Percentiles rank a stretch among this genome's conserved stretches.
These are phyloP conservation scores for Pygocentrus nattereri DNA, from an alignment of 2,797 vertebrate genomes.

Conservation along the genomic window DNA sequence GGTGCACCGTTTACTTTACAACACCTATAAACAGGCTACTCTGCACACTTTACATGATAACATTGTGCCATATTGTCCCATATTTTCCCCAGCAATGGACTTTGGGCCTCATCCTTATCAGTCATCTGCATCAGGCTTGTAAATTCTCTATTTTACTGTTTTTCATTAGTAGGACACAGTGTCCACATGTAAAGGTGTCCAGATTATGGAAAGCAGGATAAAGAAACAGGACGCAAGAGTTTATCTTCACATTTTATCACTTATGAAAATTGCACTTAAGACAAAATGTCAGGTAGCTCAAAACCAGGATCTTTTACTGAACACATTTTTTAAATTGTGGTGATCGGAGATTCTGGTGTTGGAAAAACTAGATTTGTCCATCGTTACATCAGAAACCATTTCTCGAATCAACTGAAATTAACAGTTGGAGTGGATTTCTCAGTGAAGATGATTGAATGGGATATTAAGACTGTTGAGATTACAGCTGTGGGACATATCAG, in stretches of 20 bases:
- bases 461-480: slow-evolving; percentile 82
- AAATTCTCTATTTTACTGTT: not conserved
- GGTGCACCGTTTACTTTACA: slow-evolving; percentile 18
- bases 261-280: not conserved
- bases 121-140: not conserved
- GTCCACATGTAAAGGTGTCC: not conserved
- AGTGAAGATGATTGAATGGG: slow-evolving; percentile 85
- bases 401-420: slow-evolving; percentile 82
- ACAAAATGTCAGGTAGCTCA: slow-evolving; percentile 37
- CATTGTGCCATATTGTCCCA: not conserved
- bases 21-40: slow-evolving; percentile 1
- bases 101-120: slow-evolving; percentile 18
- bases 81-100: not conserved
- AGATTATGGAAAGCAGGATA: not conserved
- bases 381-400: slow-evolving; percentile 83
- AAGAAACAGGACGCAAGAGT: not conserved
- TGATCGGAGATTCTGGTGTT: slow-evolving; percentile 83
- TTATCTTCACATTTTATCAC: not conserved
- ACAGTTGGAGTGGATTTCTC: slow-evolving; percentile 77
- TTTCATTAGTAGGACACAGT: not conserved
- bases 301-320: slow-evolving; percentile 68
- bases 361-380: slow-evolving; percentile 87
- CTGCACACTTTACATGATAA: slow-evolving; percentile 4
- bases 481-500: slow-evolving; percentile 89
- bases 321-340: slow-evolving; percentile 84